phyloP scores from a whole-genome alignment of 2,113 vertebrate genomes.

The Gyps fulvus region DNA sequence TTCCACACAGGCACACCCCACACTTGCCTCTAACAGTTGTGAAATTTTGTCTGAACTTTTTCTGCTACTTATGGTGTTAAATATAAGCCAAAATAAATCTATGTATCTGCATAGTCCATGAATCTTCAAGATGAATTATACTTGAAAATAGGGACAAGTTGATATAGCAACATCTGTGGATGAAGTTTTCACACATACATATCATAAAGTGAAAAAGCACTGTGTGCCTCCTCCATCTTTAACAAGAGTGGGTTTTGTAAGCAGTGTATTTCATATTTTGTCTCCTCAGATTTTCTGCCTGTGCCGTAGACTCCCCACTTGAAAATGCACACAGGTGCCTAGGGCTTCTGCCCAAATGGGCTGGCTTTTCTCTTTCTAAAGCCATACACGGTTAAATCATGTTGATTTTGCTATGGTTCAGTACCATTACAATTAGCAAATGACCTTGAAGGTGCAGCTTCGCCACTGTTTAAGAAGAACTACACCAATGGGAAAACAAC shows the following conservation, averaged over 20 bases:
- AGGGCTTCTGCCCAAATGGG: not conserved
- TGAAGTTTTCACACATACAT: not conserved
- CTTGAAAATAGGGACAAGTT: not conserved
- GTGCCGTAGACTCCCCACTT: not conserved
- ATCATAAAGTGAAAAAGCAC: not conserved
- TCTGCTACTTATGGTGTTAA: not conserved
- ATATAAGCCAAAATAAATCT: not conserved
- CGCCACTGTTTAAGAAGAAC: not conserved
- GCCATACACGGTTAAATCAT: fast-evolving
- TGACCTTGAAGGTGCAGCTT: not conserved
- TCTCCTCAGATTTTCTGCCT: not conserved
- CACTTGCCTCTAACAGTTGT: not conserved
- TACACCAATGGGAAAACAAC: not conserved
- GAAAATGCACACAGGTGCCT: not conserved
- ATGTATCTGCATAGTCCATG: not conserved
- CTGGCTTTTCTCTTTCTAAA: not conserved
- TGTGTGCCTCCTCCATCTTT: not conserved
- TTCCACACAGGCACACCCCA: not conserved
- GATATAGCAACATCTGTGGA: not conserved
- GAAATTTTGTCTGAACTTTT: not conserved
- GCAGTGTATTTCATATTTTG: not conserved
- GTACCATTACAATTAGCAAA: not conserved
- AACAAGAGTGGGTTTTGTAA: not conserved
- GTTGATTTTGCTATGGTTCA: not conserved
- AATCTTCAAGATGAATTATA: not conserved